Conservation (phyloP, 2,888 invertebrate genomes). For the Nesidiocoris tenuis region DNA sequence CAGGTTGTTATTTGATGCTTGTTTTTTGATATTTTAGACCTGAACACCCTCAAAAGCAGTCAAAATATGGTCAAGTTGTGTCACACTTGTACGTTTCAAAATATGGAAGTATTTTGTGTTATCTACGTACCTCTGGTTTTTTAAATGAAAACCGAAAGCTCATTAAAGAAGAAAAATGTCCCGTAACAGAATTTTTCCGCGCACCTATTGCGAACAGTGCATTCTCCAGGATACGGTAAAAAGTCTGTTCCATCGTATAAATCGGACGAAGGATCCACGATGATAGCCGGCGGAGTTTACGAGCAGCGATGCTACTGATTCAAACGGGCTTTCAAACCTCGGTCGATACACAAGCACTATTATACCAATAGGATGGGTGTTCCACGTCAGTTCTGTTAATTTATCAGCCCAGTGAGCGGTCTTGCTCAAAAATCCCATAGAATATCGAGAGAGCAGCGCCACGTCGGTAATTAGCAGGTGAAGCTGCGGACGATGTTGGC, state of each 20-base stretch:
- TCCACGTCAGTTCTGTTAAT: background rate
- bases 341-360: background rate
- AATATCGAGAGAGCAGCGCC: background rate
- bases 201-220: too few relatives aligned
- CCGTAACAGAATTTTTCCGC: too few relatives aligned
- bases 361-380: background rate
- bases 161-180: too few relatives aligned
- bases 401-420: background rate
- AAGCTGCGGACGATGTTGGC: background rate
- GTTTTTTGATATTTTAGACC: too few relatives aligned
- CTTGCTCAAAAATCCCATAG: background rate
- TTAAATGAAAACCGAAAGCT: too few relatives aligned
- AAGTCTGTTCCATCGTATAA: background rate
- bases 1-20: too few relatives aligned
- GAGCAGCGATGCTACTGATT: background rate
- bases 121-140: too few relatives aligned
- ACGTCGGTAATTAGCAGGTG: slow-evolving; percentile 19
- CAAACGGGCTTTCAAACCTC: background rate
- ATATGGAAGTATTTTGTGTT: too few relatives aligned
- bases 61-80: too few relatives aligned
- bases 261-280: background rate
- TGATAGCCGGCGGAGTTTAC: background rate
- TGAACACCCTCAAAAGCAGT: too few relatives aligned
- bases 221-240: too few relatives aligned
- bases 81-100: too few relatives aligned